phyloP scores from a whole-genome alignment of 2,113 vertebrate species.

The Pangasianodon gigas region DNA sequence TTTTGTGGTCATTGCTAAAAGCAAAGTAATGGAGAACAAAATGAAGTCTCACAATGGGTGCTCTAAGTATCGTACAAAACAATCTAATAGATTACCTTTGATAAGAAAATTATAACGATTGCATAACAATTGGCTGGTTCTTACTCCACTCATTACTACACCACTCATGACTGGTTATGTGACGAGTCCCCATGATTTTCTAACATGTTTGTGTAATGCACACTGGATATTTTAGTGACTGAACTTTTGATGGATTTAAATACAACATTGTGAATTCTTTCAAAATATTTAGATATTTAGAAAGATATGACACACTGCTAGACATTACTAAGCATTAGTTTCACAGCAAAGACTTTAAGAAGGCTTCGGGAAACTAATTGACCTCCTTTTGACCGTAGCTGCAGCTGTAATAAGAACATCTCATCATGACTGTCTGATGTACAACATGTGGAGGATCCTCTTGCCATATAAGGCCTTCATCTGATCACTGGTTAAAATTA shows the following conservation, averaged over 20 bases:
- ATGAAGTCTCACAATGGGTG: not conserved
- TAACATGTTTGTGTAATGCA: not conserved
- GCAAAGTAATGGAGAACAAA: not conserved
- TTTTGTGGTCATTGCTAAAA: not conserved
- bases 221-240: not conserved
- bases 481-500: conserved; percentile 22
- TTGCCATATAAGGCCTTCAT: conserved; percentile 29
- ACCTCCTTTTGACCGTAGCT: not conserved
- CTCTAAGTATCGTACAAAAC: too few relatives aligned
- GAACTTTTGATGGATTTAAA: not conserved
- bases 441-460: conserved; percentile 46
- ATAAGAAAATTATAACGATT: too few relatives aligned
- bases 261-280: not conserved
- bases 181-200: not conserved
- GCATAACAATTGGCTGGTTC: too few relatives aligned
- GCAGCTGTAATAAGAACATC: not conserved
- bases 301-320: not conserved
- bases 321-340: not conserved
- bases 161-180: not conserved
- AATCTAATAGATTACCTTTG: too few relatives aligned
- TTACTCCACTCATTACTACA: too few relatives aligned
- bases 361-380: not conserved
- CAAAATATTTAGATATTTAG: not conserved
- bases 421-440: not conserved
- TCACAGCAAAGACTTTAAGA: not conserved